These are phyloP conservation scores for Illadopsis cleaveri DNA, from an alignment of 2,113 vertebrate species.

Conservation along the genomic window DNA sequence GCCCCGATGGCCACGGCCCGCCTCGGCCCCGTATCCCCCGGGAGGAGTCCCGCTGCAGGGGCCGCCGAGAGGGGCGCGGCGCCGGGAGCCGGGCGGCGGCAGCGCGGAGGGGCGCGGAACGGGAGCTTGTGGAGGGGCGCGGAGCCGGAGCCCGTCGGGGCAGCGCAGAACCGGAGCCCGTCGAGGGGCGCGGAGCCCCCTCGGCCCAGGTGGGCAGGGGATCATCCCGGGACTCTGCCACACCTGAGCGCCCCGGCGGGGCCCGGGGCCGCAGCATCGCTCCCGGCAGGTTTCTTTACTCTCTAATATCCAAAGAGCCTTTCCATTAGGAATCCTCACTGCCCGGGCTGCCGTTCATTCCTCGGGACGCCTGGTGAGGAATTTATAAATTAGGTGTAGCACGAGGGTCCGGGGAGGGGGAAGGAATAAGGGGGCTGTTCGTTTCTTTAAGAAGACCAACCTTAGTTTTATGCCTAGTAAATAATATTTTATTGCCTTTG, in stretches of 20 bases:
- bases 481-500: constrained; percentile 80
- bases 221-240: background rate
- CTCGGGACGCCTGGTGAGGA: constrained; percentile 31
- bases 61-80: background rate
- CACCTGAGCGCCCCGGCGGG: background rate
- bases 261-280: background rate
- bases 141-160: background rate
- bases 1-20: too few species aligned
- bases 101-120: too few species aligned
- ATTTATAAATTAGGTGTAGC: constrained; percentile 53
- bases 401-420: constrained; percentile 1
- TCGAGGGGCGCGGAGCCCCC: background rate
- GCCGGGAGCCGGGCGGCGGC: background rate
- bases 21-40: background rate
- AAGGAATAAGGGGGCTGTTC: constrained; percentile 3
- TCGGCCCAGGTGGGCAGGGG: background rate
- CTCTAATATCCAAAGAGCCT: background rate
- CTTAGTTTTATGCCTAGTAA: constrained; percentile 75
- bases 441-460: constrained; percentile 70
- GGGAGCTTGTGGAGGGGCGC: background rate
- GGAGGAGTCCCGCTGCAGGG: background rate
- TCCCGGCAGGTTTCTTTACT: background rate
- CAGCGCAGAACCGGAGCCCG: background rate
- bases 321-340: background rate
- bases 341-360: background rate